phyloP scores from a whole-genome alignment of 2,888 invertebrate species.

The Ophonus ardosiacus region DNA sequence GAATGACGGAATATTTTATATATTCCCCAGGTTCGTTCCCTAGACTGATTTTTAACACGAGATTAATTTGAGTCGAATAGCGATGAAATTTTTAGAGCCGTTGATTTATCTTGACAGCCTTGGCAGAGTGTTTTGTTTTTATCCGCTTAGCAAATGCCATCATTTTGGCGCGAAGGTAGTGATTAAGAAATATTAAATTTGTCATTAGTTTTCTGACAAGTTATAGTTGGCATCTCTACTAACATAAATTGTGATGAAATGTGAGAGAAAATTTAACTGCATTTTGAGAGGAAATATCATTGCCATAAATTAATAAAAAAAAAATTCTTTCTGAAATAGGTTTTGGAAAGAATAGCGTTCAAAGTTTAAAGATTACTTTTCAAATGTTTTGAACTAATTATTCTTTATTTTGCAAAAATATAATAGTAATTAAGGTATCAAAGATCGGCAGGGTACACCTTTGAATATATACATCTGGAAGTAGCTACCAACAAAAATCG shows the following conservation, averaged over 20 bases:
- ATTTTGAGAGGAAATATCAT: too few relatives aligned
- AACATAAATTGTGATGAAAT: not conserved
- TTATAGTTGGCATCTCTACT: not conserved
- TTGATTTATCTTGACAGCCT: constrained; percentile 2
- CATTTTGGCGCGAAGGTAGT: not conserved
- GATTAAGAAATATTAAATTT: not conserved
- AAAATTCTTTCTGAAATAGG: too few relatives aligned
- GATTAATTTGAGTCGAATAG: not conserved
- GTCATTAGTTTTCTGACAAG: not conserved
- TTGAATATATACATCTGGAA: too few relatives aligned
- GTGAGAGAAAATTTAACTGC: too few relatives aligned
- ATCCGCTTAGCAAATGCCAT: constrained; percentile 26
- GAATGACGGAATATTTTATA: constrained; percentile 19
- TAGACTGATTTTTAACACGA: not conserved
- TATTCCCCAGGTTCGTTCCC: not conserved
- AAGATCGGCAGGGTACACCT: too few relatives aligned
- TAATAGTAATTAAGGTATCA: too few relatives aligned
- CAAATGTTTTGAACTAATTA: too few relatives aligned
- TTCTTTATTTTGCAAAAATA: too few relatives aligned
- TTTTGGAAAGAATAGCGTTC: too few relatives aligned
- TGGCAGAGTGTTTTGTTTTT: constrained; percentile 5
- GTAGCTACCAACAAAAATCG: too few relatives aligned
- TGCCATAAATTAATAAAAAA: too few relatives aligned
- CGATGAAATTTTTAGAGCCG: constrained; percentile 23
- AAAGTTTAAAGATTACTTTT: too few relatives aligned